Evolutionary conservation across 2,113 vertebrate genomes (phyloP).

Genomic region (Hassar affinis): DNA sequence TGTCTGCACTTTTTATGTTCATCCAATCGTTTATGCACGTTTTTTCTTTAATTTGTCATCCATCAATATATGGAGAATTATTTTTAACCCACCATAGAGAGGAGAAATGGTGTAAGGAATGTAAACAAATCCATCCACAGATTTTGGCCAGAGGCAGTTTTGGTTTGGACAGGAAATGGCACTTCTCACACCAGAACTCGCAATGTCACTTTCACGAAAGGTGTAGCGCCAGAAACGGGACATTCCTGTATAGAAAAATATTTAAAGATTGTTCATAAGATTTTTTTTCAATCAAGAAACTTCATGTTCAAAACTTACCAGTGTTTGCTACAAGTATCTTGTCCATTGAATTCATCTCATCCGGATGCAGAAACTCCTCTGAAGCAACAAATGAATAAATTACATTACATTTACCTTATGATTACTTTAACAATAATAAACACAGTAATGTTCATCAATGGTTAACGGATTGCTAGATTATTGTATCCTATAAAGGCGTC

Average conservation of each 20-base stretch:
- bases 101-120: conserved; percentile 65
- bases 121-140: conserved; percentile 70
- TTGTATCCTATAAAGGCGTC: neutral
- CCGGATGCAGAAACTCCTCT: conserved; percentile 45
- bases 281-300: neutral
- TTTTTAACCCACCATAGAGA: conserved; percentile 60
- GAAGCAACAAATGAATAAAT: neutral
- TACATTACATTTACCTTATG: neutral
- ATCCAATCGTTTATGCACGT: neutral
- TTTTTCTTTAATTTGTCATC: neutral
- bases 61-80: neutral
- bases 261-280: neutral
- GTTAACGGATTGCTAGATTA: neutral
- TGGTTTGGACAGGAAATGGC: conserved; percentile 65
- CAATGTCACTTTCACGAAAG: conserved; percentile 68
- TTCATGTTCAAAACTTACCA: conserved; percentile 57
- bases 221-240: conserved; percentile 54
- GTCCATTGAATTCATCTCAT: conserved; percentile 72
- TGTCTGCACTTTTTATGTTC: neutral
- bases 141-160: conserved; percentile 70
- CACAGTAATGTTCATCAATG: neutral
- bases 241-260: conserved; percentile 50
- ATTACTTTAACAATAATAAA: neutral
- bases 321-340: conserved; percentile 68
- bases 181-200: conserved; percentile 57